Base-by-base conservation (phyloP, 2,113 vertebrate species). In the Syngnathus floridae region DNA sequence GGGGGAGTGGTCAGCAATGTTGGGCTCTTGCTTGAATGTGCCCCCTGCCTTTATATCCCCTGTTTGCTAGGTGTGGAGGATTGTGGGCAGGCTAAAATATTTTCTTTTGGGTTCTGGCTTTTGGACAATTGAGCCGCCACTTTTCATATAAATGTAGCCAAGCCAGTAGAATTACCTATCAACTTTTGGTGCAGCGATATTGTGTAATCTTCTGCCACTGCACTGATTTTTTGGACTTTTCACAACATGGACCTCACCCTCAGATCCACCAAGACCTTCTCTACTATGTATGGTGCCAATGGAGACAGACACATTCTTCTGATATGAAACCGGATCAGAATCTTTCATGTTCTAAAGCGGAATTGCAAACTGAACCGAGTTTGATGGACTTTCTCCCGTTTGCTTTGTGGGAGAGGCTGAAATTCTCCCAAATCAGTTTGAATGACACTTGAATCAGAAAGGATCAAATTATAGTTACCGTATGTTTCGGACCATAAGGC, bases 271-370 rank as follows among this genome's bases (percentile, higher is more conserved):
- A 72, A 85, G 73, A 85, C 81, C 81, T 85, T 87, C 75, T 80
- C 56, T 26, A 80, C 56, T 26, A 80, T 84, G 79, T 82, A 62
- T 72, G 13, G 86, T 89, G 88, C 88, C 86, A 88, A 89, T 88
- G 75, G 82, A 84, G 72, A 74, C 60, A 51, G 55, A 70, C 67
- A 74, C 70, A 56, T 70, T 71, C 72, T 16, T 67, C 68, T 66
- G 67, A 58, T 73, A 67, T 36, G 45, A 54, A 60, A 60, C 72
- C 65, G 56, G 48, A 46, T 46, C 62, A 36, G 65, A 78, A 74
- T 73, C 58, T 55, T 64, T 66, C 31, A 7, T 58, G 40, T 64
- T 51, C 62, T 40, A 38, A 49, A 48, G 51, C 0, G 40, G 6
- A 11, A 57, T 45, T 55, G 61, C 52, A 7, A 66, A 81, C 62